These are phyloP conservation scores for Drosophila diplacantha DNA, from an alignment of 2,888 invertebrate species.

Conservation along the genomic window DNA sequence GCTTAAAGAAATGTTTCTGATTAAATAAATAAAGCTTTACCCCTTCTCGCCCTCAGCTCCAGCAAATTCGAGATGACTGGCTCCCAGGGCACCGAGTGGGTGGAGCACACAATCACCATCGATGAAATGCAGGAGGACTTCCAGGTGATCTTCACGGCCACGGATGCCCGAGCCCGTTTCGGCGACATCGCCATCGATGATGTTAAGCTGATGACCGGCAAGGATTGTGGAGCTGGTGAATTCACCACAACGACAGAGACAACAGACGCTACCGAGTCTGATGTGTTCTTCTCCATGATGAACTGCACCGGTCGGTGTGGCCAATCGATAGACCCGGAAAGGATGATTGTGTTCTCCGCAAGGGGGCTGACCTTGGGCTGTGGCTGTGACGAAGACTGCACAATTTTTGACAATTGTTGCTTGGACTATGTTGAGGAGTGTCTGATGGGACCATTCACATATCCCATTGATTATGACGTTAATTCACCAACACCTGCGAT, in stretches of 20 bases:
- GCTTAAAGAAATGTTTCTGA: neutral
- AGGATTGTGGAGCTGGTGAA: constrained; percentile 53
- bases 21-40: neutral
- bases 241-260: constrained; percentile 42
- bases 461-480: neutral
- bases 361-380: constrained; percentile 77
- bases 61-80: constrained; percentile 82
- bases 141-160: constrained; percentile 87
- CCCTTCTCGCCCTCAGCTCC: constrained; percentile 54
- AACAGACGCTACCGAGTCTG: constrained; percentile 41
- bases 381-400: constrained; percentile 81
- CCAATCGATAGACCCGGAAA: neutral
- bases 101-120: constrained; percentile 79
- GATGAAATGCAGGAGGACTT: constrained; percentile 77
- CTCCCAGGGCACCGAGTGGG: constrained; percentile 85
- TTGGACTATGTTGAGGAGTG: constrained; percentile 80
- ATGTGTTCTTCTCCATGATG: constrained; percentile 74
- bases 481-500: neutral
- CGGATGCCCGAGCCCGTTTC: constrained; percentile 82
- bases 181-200: constrained; percentile 92
- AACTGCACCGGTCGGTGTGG: constrained; percentile 47
- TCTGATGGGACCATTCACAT: neutral
- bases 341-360: accelerated
- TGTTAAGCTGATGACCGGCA: constrained; percentile 81
- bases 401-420: constrained; percentile 81